phyloP scores from a whole-genome alignment of 2,888 invertebrate species.

The Callosobruchus maculatus region DNA sequence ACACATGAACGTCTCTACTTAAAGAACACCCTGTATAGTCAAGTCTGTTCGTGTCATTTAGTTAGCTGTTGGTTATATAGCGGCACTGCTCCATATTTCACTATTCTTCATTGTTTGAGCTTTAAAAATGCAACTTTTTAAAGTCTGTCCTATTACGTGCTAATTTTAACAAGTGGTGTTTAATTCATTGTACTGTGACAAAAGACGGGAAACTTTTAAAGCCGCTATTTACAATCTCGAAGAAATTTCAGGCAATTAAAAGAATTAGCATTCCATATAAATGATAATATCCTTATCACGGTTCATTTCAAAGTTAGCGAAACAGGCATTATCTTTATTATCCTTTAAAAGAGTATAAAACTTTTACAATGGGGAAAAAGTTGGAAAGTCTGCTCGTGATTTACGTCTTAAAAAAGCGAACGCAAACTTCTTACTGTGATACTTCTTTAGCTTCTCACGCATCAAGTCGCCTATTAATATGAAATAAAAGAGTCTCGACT shows the following conservation, averaged over 20 bases:
- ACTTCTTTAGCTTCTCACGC: neutral
- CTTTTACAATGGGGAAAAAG: neutral
- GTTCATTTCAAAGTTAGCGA: neutral
- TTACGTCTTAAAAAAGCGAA: neutral
- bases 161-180: neutral
- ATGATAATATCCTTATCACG: neutral
- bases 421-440: neutral
- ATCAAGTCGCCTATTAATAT: neutral
- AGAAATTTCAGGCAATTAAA: neutral
- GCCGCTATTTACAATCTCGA: neutral
- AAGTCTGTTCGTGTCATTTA: too few species aligned
- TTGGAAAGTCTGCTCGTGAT: neutral
- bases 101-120: neutral
- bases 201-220: neutral
- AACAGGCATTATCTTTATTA: neutral
- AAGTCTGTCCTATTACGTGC: neutral
- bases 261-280: neutral
- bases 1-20: too few species aligned
- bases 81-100: neutral
- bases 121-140: neutral
- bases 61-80: too few species aligned
- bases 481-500: neutral
- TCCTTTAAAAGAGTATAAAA: neutral
- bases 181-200: neutral
- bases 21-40: too few species aligned